Evolutionary conservation across 2,888 invertebrate genomes (phyloP), one percentile per base, ranked within the genome.

Genomic region (Troides helena): DNA sequence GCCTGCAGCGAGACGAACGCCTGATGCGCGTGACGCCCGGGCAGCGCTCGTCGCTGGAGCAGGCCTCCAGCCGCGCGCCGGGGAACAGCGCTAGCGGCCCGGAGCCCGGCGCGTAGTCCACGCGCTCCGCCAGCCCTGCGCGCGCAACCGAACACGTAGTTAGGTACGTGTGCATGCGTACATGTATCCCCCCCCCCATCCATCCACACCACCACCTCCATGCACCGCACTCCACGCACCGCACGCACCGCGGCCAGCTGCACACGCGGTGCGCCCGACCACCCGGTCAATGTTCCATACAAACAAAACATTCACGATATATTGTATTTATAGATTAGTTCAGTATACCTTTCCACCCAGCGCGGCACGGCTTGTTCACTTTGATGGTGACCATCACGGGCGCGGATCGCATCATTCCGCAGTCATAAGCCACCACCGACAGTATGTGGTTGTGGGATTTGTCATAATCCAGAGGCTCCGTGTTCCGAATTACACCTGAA

Each of bases 321-420:
- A 43, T 7, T 8, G 8, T 10, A 43, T 43, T 43, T 12, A 43
- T 12, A 43, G 21, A 7, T 50, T 12, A 63, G 21, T 18, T n/a
- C 46, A 25, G 21, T n/a, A 90, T 85, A 94, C 97, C 96, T 88
- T 95, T 95, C 95, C 97, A 96, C 17, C 96, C 96, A 1, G 96
- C 94, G 70, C 95, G 94, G 87, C 97, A 97, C 57, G 96, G 95
- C 75, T 96, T 94, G 82, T 96, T 95, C 75, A 99, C 98, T 88
- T 98, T 98, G 86, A 99, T 96, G 81, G 98, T 99, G 80, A 99
- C 98, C 95, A 99, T 97, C 65, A 98, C 98, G 0, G 99, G 98
- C 59, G 97, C 95, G 0, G 98, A 98, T 85, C 96, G 96, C 85
- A 97, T 96, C 97, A 98, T 98, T 62, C 98, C 99, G 88, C 99